These are phyloP conservation scores for Apostichopus japonicus DNA, from an alignment of 35 echinoderm and acorn worm genomes.

Conservation along the genomic window DNA sequence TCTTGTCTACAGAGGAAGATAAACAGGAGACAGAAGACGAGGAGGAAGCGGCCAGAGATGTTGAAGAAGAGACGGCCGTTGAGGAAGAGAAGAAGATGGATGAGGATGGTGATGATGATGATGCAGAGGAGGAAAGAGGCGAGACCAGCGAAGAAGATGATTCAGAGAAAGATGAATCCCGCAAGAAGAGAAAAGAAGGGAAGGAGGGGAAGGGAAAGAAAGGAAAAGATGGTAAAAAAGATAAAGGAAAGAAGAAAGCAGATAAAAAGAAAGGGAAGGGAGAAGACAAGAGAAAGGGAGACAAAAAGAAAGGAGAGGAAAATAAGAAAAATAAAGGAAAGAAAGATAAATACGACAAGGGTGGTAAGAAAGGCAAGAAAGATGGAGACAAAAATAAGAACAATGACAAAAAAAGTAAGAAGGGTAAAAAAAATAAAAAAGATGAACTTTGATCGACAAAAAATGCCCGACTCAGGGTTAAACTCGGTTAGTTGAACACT, in stretches of 20 bases:
- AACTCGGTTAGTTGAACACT: too few relatives aligned
- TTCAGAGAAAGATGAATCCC: not conserved
- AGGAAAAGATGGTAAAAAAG: not conserved
- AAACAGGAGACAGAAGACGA: not conserved
- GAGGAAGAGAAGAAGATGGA: too few relatives aligned
- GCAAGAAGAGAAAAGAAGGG: not conserved
- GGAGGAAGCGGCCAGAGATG: not conserved
- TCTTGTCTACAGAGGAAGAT: not conserved
- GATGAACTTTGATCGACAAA: not conserved
- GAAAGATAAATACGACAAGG: not conserved
- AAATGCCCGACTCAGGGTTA: too few relatives aligned
- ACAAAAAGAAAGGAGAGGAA: not conserved
- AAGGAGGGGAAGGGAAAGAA: constrained; percentile 8
- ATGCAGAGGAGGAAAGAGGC: not conserved
- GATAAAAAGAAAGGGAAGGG: too few relatives aligned
- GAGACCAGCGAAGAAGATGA: not conserved
- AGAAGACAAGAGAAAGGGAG: not conserved
- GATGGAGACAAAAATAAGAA: not conserved
- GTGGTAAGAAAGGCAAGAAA: not conserved
- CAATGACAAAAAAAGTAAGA: not conserved
- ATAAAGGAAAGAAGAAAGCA: not conserved
- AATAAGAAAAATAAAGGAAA: not conserved
- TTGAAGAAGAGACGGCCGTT: too few relatives aligned
- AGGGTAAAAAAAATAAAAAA: constrained; percentile 30
- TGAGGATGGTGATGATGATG: too few relatives aligned